Conservation (phyloP, 1,140 invertebrate genomes). For the Olivierus martensii region DNA sequence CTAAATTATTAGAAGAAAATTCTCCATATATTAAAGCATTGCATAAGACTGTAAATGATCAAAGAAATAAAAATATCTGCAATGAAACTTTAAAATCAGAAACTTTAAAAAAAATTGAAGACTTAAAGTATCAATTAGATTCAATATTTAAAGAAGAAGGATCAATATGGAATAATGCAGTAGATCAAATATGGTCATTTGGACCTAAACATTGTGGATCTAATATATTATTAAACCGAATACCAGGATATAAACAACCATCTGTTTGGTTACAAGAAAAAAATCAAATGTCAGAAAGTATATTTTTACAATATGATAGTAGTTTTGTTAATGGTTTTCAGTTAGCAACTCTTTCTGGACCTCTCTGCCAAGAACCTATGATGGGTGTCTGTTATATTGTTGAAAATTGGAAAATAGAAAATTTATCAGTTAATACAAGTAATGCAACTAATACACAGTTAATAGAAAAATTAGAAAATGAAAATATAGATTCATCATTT, state of each 20-base stretch:
- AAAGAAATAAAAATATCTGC: conserved; percentile 2
- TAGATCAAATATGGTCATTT: conserved; percentile 74
- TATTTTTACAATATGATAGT: not conserved
- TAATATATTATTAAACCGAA: conserved; percentile 71
- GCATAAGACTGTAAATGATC: conserved; percentile 28
- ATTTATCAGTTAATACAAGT: not conserved
- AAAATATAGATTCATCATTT: too few relatives aligned
- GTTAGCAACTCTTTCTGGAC: conserved; percentile 72
- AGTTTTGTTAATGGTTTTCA: conserved; percentile 82
- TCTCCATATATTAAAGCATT: conserved; percentile 41
- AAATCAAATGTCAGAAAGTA: too few relatives aligned
- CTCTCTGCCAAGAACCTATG: conserved; percentile 91
- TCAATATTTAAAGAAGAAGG: conserved; percentile 43
- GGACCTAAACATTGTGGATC: conserved; percentile 77
- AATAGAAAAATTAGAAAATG: too few relatives aligned
- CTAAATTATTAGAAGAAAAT: conserved; percentile 50
- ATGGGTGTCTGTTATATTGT: conserved; percentile 83
- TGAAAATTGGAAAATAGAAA: conserved; percentile 52
- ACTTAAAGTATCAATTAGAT: conserved; percentile 48
- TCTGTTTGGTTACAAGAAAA: conserved; percentile 9
- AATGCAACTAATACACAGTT: too few relatives aligned
- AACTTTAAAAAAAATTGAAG: conserved; percentile 21
- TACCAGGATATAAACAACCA: conserved; percentile 23
- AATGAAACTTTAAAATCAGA: conserved; percentile 6
- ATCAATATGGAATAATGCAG: conserved; percentile 38